Conservation (phyloP, 2,888 invertebrate species). For the Brenthis hecate region DNA sequence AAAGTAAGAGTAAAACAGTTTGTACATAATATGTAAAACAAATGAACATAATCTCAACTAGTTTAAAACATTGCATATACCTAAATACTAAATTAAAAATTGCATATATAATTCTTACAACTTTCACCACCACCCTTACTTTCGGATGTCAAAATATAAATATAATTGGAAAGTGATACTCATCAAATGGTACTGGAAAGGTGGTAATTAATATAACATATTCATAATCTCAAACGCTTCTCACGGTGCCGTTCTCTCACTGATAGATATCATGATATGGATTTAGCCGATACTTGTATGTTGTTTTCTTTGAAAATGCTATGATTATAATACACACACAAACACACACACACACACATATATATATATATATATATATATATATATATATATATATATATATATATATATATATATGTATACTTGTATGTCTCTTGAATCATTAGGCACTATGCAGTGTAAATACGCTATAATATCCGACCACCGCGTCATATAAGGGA, state of each 20-base stretch:
- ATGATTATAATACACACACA: background rate
- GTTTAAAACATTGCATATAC: no score
- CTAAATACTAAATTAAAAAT: background rate
- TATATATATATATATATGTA: no score
- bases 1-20: no score
- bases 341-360: no score
- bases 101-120: constrained; percentile 1
- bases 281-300: background rate
- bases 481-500: background rate
- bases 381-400: no score
- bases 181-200: constrained; percentile 32
- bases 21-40: no score
- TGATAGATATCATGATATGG: background rate
- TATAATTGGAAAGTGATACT: constrained; percentile 31
- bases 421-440: no score
- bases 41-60: no score
- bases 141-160: constrained; percentile 20
- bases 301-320: background rate
- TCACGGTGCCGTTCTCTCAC: constrained; percentile 17
- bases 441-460: no score
- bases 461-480: no score
- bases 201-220: constrained; percentile 59
- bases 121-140: constrained; percentile 25
- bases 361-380: no score
- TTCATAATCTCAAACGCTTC: constrained; percentile 44